Conservation (phyloP, 2,113 vertebrate genomes). For the Nibea coibor region DNA sequence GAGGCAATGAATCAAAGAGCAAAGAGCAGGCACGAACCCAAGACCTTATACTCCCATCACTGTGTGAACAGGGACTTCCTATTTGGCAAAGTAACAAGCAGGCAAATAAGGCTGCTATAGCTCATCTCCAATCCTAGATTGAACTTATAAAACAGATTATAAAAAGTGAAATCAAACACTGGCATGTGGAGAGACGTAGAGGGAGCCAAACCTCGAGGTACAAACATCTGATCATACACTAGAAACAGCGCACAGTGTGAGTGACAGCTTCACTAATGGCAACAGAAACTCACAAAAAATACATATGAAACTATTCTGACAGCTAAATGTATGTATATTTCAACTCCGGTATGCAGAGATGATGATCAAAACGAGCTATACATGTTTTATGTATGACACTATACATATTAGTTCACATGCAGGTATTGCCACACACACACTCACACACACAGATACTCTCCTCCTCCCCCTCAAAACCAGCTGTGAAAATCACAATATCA, state of each 20-base stretch:
- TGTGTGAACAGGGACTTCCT: constrained; percentile 24
- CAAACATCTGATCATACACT: constrained; percentile 58
- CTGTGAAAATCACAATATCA: constrained; percentile 18
- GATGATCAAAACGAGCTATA: constrained; percentile 27
- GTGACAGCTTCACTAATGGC: constrained; percentile 50
- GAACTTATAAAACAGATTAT: constrained; percentile 55
- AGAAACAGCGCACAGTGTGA: constrained; percentile 38
- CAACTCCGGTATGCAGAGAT: neutral
- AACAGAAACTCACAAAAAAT: constrained; percentile 36
- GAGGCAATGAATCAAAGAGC: constrained; percentile 11
- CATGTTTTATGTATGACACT: constrained; percentile 22
- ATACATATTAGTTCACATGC: neutral
- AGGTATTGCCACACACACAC: neutral
- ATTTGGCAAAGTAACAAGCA: constrained; percentile 27
- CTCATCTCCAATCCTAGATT: constrained; percentile 44
- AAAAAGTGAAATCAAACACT: constrained; percentile 49
- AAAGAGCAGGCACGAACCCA: constrained; percentile 5
- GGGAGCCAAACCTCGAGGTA: constrained; percentile 39
- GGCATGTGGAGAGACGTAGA: constrained; percentile 40
- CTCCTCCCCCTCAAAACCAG: constrained; percentile 10
- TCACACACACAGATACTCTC: neutral
- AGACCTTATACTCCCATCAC: constrained; percentile 17
- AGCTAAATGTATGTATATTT: constrained; percentile 1
- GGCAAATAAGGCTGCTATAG: constrained; percentile 33
- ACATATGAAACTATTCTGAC: constrained; percentile 3